A percentile compares a stretch with the other conserved stretches of the same genome.
Conservation (phyloP, 1,140 invertebrate genomes). For the Hermetia illucens region DNA sequence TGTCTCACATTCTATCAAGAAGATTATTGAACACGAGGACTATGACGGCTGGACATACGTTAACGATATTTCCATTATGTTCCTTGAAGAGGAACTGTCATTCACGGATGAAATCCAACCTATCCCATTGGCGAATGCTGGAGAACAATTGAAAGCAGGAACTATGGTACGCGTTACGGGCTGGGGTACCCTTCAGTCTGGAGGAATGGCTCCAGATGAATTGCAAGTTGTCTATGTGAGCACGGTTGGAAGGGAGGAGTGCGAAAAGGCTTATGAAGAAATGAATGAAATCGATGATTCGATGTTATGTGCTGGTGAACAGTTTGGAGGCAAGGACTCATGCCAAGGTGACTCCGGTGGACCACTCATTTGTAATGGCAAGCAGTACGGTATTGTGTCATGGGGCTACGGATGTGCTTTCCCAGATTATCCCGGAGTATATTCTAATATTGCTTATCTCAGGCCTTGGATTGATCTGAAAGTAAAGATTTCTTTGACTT, state of each 20-base stretch:
- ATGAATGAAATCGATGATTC: no score
- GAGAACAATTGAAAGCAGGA: no score
- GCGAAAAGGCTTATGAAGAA: constrained; percentile 8
- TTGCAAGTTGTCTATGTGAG: constrained; percentile 27
- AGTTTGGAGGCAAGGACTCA: constrained; percentile 59
- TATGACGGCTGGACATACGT: no score
- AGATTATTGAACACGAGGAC: no score
- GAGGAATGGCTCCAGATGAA: constrained; percentile 14
- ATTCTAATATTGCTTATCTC: constrained; percentile 30
- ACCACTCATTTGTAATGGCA: constrained; percentile 46
- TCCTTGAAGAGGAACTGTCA: no score
- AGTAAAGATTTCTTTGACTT: no score
- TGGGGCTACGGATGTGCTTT: constrained; percentile 38
- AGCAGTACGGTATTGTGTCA: constrained; percentile 32
- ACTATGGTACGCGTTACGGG: neutral
- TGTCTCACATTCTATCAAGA: no score
- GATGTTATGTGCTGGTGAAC: constrained; percentile 88
- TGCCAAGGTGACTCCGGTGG: constrained; percentile 68
- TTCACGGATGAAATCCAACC: no score
- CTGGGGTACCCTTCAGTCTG: constrained; percentile 12
- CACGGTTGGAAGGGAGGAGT: constrained; percentile 20
- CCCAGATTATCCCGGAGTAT: constrained; percentile 36
- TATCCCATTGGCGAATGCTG: no score
- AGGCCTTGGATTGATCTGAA: constrained; percentile 6
- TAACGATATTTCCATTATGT: no score